Evolutionary conservation across 1,140 invertebrate species (phyloP), one percentile per base, ranked within the genome.

Genomic region (Brachionus calyciflorus): DNA sequence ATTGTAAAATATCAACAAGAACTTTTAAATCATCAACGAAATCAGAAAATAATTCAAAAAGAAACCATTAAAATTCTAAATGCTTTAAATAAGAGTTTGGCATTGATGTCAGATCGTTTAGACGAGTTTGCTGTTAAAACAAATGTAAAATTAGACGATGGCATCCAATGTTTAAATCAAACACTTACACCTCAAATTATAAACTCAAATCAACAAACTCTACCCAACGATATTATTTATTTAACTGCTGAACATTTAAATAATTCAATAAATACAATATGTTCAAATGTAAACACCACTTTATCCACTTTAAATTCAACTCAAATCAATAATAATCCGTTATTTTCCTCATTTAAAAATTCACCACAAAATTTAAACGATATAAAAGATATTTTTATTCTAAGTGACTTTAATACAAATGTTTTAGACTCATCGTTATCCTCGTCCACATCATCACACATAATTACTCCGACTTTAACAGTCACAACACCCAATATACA

Each of bases 1-100:
- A 65, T 65, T 24, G 60, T 65, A 21, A 65, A 65, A 41, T 65
- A 65, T 44, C 60, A 65, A 41, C 60, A 65, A 44, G 60, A 65
- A n/a, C 14, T 65, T 19, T 41, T 65, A 14, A 44, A 41, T n/a
- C 60, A 65, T 28, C 60, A 65, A 14, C 33, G 40, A 37, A 65
- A 65, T 26, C 60, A 65, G 21, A 65, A 37, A 21, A 19, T 65
- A 21, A 44, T 65, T 28, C 60, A 65, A 44, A 65, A 65, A 41
- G 60, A 65, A 26, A 65, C 60, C 12, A 65, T 65, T 6, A 65
- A 65, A 26, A 21, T 65, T 6, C 19, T 65, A 9, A 46, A 65
- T 41, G 60, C 60, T 10, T 24, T 65, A n/a, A 65, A 65, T 37
- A 65, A 65, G n/a, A 65, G 60, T 44, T 19, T 65, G 19, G 12